These are phyloP conservation scores for Melikaiella ostensackeni DNA, from an alignment of 2,888 invertebrate genomes.

Conservation along the genomic window DNA sequence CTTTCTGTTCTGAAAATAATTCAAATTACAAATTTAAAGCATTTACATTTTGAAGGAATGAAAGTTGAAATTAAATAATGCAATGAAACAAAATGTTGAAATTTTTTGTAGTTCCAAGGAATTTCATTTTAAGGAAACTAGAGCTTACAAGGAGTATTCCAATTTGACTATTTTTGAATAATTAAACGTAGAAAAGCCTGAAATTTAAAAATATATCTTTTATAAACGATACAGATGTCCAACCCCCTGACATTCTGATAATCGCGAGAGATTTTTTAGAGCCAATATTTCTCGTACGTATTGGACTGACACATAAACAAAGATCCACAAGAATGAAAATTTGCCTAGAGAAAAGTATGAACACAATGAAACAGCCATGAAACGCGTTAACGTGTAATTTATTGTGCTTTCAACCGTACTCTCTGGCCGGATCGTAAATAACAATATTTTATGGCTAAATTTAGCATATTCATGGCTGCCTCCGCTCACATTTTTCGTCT, in stretches of 20 bases:
- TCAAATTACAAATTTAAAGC: no score
- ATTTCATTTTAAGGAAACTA: no score
- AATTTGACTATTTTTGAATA: no score
- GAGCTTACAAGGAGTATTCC: no score
- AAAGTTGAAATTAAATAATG: no score
- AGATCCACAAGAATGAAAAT: conserved; percentile 34
- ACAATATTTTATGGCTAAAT: conserved; percentile 38
- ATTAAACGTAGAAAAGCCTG: no score
- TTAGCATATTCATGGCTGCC: conserved; percentile 34
- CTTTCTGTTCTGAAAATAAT: no score
- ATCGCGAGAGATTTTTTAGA: not conserved
- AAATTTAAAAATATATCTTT: no score
- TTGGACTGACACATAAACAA: conserved; percentile 13
- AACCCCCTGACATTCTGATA: not conserved
- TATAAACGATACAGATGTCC: not conserved
- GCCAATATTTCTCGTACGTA: conserved; percentile 7
- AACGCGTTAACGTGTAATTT: conserved; percentile 38
- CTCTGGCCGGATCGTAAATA: conserved; percentile 32
- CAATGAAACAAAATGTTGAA: no score
- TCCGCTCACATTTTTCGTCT: conserved; percentile 12
- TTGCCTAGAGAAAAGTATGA: conserved; percentile 29
- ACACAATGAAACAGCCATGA: conserved; percentile 39
- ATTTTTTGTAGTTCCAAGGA: no score
- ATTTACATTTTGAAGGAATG: no score
- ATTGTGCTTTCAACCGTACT: conserved; percentile 38